Evolutionary conservation across 2,888 invertebrate genomes (phyloP).

Genomic region (Latheticus oryzae): DNA sequence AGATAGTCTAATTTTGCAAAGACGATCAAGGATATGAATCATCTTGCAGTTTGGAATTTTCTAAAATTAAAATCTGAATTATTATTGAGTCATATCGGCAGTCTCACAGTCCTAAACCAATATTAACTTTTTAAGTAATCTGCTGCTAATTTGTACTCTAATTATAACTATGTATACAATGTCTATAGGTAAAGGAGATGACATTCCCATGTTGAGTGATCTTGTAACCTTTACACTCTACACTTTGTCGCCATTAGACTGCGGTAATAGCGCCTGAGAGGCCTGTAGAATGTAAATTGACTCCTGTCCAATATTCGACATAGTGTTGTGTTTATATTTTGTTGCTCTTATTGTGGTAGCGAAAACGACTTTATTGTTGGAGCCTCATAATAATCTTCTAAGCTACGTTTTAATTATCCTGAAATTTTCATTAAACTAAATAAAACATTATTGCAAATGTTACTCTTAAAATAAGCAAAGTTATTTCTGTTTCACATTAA

Average conservation of each 20-base stretch:
- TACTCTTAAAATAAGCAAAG: too few species aligned
- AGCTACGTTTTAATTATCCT: conserved; percentile 13
- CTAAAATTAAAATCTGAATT: conserved; percentile 24
- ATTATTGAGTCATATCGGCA: too few species aligned
- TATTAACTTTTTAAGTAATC: too few species aligned
- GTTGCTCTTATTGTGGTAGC: conserved; percentile 6
- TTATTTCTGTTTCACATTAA: too few species aligned
- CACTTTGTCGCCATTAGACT: conserved; percentile 33
- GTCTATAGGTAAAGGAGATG: conserved; percentile 14
- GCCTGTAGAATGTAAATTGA: conserved; percentile 36
- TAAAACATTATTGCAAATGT: too few species aligned
- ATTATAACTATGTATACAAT: conserved; percentile 9
- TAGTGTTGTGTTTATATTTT: conserved; percentile 14
- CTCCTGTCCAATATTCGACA: conserved; percentile 31
- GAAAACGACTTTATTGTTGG: conserved; percentile 7
- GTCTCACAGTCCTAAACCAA: too few species aligned
- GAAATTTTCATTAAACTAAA: conserved; percentile 6
- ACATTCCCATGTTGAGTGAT: conserved; percentile 30
- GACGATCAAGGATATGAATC: neutral
- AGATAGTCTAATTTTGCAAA: conserved; percentile 9
- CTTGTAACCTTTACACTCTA: conserved; percentile 32
- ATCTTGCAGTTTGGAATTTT: conserved; percentile 5
- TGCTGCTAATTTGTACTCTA: too few species aligned
- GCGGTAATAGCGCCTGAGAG: conserved; percentile 36
- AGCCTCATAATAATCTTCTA: conserved; percentile 16